These are phyloP conservation scores for Melikaiella ostensackeni DNA, from an alignment of 2,888 invertebrate species.

Conservation along the genomic window DNA sequence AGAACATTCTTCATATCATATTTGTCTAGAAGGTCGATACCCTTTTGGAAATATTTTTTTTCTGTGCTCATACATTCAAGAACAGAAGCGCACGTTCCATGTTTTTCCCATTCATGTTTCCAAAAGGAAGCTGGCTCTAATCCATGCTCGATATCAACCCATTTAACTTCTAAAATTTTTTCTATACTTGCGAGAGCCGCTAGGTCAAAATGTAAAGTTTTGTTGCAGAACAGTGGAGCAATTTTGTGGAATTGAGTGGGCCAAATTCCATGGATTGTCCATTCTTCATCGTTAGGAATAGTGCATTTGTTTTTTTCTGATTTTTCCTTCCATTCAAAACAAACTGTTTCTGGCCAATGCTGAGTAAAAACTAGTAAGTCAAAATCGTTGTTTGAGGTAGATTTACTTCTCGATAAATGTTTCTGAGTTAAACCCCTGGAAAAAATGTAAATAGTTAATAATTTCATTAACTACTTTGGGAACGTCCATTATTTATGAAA, in stretches of 20 bases:
- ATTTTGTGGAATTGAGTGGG: slow-evolving; percentile 84
- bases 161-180: slow-evolving; percentile 80
- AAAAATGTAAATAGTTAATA: neutral
- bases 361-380: slow-evolving; percentile 90
- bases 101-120: slow-evolving; percentile 91
- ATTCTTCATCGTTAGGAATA: slow-evolving; percentile 82
- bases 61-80: slow-evolving; percentile 81
- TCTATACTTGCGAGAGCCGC: slow-evolving; percentile 81
- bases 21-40: slow-evolving; percentile 80
- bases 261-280: slow-evolving; percentile 92
- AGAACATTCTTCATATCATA: slow-evolving; percentile 83
- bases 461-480: too few species aligned
- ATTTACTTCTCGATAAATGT: neutral
- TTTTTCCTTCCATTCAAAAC: slow-evolving; percentile 84
- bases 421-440: neutral
- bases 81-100: slow-evolving; percentile 87
- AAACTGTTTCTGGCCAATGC: slow-evolving; percentile 87
- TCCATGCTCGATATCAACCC: slow-evolving; percentile 86
- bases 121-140: slow-evolving; percentile 81
- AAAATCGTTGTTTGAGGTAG: slow-evolving; percentile 77
- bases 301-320: slow-evolving; percentile 81
- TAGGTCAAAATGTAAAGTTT: slow-evolving; percentile 83
- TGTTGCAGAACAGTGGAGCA: slow-evolving; percentile 87
- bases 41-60: slow-evolving; percentile 84
- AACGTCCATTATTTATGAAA: too few species aligned